phyloP scores from a whole-genome alignment of 2,888 invertebrate genomes.

The Spicauda simplicius region DNA sequence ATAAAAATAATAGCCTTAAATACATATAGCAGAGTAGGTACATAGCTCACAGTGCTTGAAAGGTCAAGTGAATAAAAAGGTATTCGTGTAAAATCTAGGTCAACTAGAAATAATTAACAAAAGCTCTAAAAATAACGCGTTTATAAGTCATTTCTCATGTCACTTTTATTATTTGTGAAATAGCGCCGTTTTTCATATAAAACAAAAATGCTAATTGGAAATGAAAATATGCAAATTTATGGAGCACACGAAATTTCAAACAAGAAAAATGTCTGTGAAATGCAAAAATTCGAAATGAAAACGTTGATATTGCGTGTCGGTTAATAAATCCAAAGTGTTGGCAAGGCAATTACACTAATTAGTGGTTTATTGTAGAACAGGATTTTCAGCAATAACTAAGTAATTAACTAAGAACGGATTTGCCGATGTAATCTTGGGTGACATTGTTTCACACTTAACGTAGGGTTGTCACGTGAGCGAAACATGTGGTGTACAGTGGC shows the following conservation, averaged over 20 bases:
- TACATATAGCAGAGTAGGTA: too few relatives aligned
- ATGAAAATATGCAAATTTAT: background rate
- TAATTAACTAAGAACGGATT: conserved; percentile 48
- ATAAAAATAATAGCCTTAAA: too few relatives aligned
- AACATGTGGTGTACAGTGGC: background rate
- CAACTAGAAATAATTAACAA: conserved; percentile 1
- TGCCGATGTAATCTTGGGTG: conserved; percentile 46
- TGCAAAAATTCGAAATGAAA: conserved; percentile 8
- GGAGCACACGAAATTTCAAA: background rate
- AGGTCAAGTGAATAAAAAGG: too few relatives aligned
- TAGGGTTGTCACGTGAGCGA: conserved; percentile 17
- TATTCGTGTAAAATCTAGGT: background rate
- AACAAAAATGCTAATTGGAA: conserved; percentile 7
- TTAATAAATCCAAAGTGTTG: conserved; percentile 49
- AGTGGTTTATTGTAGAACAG: conserved; percentile 47
- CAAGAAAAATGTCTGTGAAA: conserved; percentile 6
- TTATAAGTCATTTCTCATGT: background rate
- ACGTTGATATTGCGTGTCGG: conserved; percentile 45
- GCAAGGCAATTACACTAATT: conserved; percentile 52
- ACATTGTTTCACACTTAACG: conserved; percentile 49
- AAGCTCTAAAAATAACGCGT: background rate
- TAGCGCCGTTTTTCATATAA: background rate
- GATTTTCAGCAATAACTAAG: conserved; percentile 49
- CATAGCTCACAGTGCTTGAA: too few relatives aligned
- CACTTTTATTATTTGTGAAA: conserved; percentile 1